Conservation (phyloP, 1,140 invertebrate genomes). For the Lordiphosa mommai region DNA sequence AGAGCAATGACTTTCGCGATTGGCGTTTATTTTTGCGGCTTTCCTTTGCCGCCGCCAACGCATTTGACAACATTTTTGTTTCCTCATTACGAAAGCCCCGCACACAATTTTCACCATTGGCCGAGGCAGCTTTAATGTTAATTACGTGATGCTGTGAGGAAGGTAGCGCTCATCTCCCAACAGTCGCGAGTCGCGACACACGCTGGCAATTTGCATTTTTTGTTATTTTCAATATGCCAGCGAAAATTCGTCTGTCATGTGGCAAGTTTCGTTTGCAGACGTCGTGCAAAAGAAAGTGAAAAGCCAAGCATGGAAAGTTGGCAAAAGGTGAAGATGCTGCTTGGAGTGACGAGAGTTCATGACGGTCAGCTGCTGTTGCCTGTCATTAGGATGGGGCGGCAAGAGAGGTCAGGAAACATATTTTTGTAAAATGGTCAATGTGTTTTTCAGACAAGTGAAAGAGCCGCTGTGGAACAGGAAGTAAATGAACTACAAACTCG, state of each 20-base stretch:
- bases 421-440: constrained; percentile 3
- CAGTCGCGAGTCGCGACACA: constrained; percentile 34
- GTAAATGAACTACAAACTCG: neutral
- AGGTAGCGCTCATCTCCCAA: constrained; percentile 24
- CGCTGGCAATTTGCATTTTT: constrained; percentile 47
- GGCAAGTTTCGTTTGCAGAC: constrained; percentile 29
- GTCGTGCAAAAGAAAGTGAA: constrained; percentile 67
- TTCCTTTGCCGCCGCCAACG: constrained; percentile 42
- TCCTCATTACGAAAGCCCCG: constrained; percentile 58
- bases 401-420: constrained; percentile 16
- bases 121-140: constrained; percentile 27
- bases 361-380: constrained; percentile 55
- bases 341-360: constrained; percentile 34
- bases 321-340: constrained; percentile 71
- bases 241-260: constrained; percentile 43
- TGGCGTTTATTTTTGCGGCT: neutral
- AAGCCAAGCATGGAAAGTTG: constrained; percentile 65
- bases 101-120: constrained; percentile 12
- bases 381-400: constrained; percentile 5
- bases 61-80: constrained; percentile 66
- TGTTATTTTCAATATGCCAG: constrained; percentile 11
- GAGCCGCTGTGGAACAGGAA: constrained; percentile 3
- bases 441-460: constrained; percentile 2
- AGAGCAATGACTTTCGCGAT: neutral
- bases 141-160: constrained; percentile 69